Conservation (phyloP, 64 coral and sea anemone species). For the Trachythela sp. region DNA sequence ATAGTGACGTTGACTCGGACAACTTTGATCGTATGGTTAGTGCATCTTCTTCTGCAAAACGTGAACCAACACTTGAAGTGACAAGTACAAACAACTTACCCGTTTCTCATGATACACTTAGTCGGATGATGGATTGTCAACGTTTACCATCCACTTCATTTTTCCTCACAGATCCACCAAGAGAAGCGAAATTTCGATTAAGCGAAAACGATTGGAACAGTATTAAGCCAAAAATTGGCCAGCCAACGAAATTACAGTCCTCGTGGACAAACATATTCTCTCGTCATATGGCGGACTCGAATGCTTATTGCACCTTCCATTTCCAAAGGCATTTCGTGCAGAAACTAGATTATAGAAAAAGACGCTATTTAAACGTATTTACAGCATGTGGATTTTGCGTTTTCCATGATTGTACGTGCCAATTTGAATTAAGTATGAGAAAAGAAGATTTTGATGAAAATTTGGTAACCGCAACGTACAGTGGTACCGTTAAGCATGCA, state of each 20-base stretch:
- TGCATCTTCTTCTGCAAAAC: too few species aligned
- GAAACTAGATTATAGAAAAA: not conserved
- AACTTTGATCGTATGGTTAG: not conserved
- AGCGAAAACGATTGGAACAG: not conserved
- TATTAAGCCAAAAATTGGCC: not conserved
- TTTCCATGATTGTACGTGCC: constrained; percentile 8
- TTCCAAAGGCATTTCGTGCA: not conserved
- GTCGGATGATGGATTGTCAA: not conserved
- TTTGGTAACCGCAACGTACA: not conserved
- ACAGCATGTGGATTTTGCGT: constrained; percentile 10
- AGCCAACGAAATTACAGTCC: not conserved
- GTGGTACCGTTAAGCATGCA: constrained; percentile 2
- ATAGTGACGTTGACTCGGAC: not conserved
- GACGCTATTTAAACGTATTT: not conserved
- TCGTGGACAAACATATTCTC: not conserved
- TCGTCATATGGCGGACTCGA: not conserved
- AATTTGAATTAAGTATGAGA: constrained; percentile 24
- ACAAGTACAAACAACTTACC: not conserved
- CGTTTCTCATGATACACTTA: not conserved
- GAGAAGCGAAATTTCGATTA: not conserved
- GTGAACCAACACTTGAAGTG: too few species aligned
- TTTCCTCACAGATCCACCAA: not conserved
- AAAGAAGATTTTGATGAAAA: constrained; percentile 19
- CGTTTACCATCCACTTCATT: not conserved
- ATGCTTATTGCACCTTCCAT: not conserved